Evolutionary conservation across 2,797 vertebrate genomes (phyloP).

Genomic region (Centroberyx gerrardi): DNA sequence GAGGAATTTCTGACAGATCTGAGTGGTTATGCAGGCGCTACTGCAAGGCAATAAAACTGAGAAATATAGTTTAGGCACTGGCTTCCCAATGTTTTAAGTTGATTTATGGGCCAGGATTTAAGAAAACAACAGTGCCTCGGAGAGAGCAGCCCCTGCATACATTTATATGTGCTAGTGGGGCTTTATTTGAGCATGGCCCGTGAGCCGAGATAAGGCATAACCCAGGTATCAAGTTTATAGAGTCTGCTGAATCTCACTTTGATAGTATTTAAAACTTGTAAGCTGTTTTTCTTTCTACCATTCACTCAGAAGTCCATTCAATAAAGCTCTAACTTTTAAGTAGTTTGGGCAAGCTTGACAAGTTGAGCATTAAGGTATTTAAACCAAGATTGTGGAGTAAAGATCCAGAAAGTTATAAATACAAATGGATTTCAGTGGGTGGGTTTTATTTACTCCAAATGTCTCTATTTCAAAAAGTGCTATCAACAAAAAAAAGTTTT

Average conservation of each 20-base stretch:
- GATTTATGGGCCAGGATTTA: conserved; percentile 59
- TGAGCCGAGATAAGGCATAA: not conserved
- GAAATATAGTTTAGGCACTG: conserved; percentile 42
- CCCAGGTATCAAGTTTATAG: conserved; percentile 1
- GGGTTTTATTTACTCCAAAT: too few relatives aligned
- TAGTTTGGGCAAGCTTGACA: too few relatives aligned
- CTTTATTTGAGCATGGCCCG: not conserved
- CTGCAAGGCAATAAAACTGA: conserved; percentile 38
- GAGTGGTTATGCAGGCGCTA: conserved; percentile 60
- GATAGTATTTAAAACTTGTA: not conserved
- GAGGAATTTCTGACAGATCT: conserved; percentile 69
- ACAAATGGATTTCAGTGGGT: too few relatives aligned
- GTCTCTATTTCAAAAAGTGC: too few relatives aligned
- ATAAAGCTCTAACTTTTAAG: too few relatives aligned
- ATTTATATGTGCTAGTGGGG: conserved; percentile 15
- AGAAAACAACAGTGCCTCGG: conserved; percentile 26
- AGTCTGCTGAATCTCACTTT: not conserved
- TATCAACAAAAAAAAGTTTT: too few relatives aligned
- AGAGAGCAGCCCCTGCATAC: conserved; percentile 19
- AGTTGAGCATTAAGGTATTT: too few relatives aligned
- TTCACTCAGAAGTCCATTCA: too few relatives aligned
- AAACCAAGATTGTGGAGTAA: too few relatives aligned
- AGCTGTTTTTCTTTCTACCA: too few relatives aligned
- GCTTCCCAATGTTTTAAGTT: conserved; percentile 50
- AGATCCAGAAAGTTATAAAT: too few relatives aligned